These are phyloP conservation scores for Cepphus grylle DNA, from an alignment of 2,113 vertebrate genomes.

Conservation along the genomic window DNA sequence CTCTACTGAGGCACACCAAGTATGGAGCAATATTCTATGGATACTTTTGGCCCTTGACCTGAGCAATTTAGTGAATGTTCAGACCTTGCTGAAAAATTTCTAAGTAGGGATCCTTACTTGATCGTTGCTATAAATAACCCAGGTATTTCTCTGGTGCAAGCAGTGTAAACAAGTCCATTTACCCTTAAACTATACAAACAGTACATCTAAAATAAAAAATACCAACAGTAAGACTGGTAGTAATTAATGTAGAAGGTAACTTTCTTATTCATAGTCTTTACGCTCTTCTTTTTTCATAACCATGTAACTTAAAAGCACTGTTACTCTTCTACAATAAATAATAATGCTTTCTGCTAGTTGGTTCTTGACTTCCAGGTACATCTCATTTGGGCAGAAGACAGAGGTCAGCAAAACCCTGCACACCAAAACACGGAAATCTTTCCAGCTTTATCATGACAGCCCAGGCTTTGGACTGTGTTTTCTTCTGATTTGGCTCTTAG, in stretches of 20 bases:
- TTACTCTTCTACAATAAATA: neutral
- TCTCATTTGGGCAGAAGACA: neutral
- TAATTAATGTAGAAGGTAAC: neutral
- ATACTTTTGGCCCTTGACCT: neutral
- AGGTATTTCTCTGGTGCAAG: neutral
- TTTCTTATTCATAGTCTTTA: neutral
- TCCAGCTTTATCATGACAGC: neutral
- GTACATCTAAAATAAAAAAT: neutral
- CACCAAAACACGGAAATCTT: neutral
- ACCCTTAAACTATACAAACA: neutral
- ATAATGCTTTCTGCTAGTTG: neutral
- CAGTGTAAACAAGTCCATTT: neutral
- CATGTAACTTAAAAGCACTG: neutral
- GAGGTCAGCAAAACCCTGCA: neutral
- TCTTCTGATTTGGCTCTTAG: neutral
- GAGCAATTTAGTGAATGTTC: neutral
- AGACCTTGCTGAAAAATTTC: neutral
- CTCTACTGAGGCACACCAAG: neutral
- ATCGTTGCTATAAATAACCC: neutral
- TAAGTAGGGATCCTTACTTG: neutral
- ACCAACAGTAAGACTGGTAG: neutral
- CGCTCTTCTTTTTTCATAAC: neutral
- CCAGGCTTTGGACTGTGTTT: neutral
- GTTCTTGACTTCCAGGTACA: neutral
- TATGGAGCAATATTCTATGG: neutral